Evolutionary conservation across 2,888 invertebrate genomes (phyloP), one percentile per base, ranked within the genome.

Genomic region (Sthenelais limicola): DNA sequence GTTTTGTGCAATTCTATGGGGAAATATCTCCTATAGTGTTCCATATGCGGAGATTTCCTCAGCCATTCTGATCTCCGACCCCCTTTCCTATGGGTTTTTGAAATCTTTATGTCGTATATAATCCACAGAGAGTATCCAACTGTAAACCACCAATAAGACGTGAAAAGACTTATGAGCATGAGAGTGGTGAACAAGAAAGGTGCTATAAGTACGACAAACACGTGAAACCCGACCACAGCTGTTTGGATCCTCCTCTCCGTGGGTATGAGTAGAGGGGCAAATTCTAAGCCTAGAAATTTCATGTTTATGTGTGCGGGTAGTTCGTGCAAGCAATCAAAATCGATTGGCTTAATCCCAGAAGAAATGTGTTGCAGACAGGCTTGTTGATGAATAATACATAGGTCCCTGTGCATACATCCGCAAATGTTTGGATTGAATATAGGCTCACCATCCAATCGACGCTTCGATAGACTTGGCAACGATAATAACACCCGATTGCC

Each of bases 211-310:
- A 91, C 80, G 72, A 90, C 89, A 1, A 92, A 54, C 89, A 76
- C 91, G 87, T 88, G 51, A 70, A 85, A 84, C 15, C 83, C 80
- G 32, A 87, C 83, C 0, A 93, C 92, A 9, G 95, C 85, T 4
- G 96, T 96, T 87, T 97, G 94, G 12, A 96, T 89, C 3, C 97
- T 91, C n/a, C 97, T 90, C n/a, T 91, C 88, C 71, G 92, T 83
- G 0, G 97, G 95, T 12, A 95, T 90, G 78, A 91, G 89, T 43
- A 93, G 83, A 0, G 97, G 97, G 0, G 96, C 97, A 90, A 96
- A 96, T 88, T 94, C 91, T 78, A 97, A 91, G 24, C 94, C 94
- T 0, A 85, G 71, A 9, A 73, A 5, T 56, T 54, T 75, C 71
- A 71, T 51, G 38, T 62, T 71, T n/a, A n/a, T 49, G 24, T 21